Percentiles rank a stretch among this genome's conserved stretches.
Evolutionary conservation across 1,140 invertebrate genomes (phyloP).

Genomic region (Hypothenemus hampei): DNA sequence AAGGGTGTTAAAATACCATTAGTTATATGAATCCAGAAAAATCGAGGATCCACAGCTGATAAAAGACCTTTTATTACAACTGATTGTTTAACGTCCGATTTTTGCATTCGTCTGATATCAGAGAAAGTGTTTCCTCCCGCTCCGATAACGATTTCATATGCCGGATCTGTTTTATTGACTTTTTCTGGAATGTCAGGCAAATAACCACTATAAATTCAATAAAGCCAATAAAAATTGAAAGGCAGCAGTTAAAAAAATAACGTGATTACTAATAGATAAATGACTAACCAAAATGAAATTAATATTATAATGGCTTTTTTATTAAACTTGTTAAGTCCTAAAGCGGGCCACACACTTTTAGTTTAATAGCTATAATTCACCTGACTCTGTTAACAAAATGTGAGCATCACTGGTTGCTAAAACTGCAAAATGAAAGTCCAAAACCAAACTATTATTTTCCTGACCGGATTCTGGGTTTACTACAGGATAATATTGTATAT

Average conservation of each 20-base stretch:
- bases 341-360: no score
- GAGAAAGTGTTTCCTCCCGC: constrained; percentile 56
- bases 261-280: no score
- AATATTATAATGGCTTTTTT: no score
- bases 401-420: constrained; percentile 56
- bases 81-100: constrained; percentile 48
- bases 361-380: no score
- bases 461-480: no score
- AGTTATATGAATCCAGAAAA: constrained; percentile 54
- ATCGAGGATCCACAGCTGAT: constrained; percentile 48
- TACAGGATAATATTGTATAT: constrained; percentile 47
- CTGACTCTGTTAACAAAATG: constrained; percentile 50
- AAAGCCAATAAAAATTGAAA: no score
- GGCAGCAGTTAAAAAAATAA: no score
- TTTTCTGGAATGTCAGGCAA: constrained; percentile 28
- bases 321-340: no score
- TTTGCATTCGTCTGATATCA: constrained; percentile 52
- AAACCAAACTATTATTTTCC: constrained; percentile 36
- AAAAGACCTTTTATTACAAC: constrained; percentile 49
- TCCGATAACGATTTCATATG: constrained; percentile 61
- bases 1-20: constrained; percentile 47
- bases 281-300: no score
- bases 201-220: no score
- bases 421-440: constrained; percentile 56
- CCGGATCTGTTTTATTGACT: constrained; percentile 45